phyloP scores from a whole-genome alignment of 2,888 invertebrate species.

The Hypomecis punctinalis region DNA sequence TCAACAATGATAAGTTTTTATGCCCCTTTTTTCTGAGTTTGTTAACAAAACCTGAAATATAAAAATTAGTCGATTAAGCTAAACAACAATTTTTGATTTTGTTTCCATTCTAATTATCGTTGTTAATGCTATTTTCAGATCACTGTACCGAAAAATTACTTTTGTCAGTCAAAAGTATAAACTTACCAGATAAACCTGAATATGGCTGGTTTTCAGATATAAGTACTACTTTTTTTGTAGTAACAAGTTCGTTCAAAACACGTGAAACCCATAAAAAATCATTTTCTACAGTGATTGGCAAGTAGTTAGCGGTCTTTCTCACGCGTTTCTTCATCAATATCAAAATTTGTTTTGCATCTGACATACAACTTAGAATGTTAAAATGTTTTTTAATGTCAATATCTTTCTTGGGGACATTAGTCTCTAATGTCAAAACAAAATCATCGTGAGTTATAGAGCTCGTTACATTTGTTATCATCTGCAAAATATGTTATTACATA shows the following conservation, averaged over 20 bases:
- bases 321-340: conserved; percentile 16
- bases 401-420: conserved; percentile 7
- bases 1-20: conserved; percentile 1
- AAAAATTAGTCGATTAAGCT: neutral
- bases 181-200: conserved; percentile 2
- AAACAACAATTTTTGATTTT: neutral
- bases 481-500: neutral
- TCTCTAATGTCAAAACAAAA: conserved; percentile 3
- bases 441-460: neutral
- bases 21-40: neutral
- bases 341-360: conserved; percentile 22
- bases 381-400: conserved; percentile 20
- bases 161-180: too few species aligned
- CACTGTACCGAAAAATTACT: too few species aligned
- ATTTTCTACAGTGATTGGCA: neutral
- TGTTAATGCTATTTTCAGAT: neutral
- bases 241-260: conserved; percentile 1
- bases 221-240: conserved; percentile 5
- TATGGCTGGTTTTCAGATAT: conserved; percentile 6
- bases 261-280: conserved; percentile 4
- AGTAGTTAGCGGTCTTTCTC: neutral
- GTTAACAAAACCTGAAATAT: conserved; percentile 5
- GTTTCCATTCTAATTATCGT: neutral
- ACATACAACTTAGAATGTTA: conserved; percentile 25
- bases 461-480: neutral